Percentiles rank a stretch among this genome's conserved stretches.
Conservation (phyloP, 2,113 vertebrate species). For the Tachycineta bicolor region DNA sequence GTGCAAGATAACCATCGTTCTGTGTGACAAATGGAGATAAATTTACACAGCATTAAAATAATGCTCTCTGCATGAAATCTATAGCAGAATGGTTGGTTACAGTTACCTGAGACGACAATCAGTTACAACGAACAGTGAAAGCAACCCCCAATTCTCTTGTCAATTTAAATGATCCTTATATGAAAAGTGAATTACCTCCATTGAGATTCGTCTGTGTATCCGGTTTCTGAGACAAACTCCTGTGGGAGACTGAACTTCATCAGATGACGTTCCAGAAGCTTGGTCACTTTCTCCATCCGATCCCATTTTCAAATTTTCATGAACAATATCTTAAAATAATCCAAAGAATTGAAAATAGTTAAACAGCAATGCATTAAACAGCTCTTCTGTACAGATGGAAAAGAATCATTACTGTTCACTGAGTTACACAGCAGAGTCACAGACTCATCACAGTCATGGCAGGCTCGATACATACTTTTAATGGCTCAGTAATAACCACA, state of each 20-base stretch:
- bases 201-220: constrained; percentile 93
- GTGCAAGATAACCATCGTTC: neutral
- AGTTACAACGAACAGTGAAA: neutral
- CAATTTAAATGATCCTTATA: neutral
- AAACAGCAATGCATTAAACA: neutral
- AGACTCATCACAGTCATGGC: neutral
- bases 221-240: constrained; percentile 95
- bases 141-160: neutral
- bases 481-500: neutral
- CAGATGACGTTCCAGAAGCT: constrained; percentile 96
- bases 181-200: constrained; percentile 86
- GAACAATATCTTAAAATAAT: constrained; percentile 89
- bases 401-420: neutral
- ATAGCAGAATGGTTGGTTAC: neutral
- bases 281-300: constrained; percentile 99
- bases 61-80: neutral
- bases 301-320: constrained; percentile 99
- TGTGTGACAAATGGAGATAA: neutral
- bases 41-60: neutral
- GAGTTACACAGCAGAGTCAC: neutral
- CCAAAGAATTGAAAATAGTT: neutral
- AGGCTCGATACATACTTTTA: neutral
- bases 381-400: neutral
- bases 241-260: constrained; percentile 97
- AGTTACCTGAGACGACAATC: neutral